Conservation (phyloP, 2,888 invertebrate genomes). For the Clepsis dumicolana region DNA sequence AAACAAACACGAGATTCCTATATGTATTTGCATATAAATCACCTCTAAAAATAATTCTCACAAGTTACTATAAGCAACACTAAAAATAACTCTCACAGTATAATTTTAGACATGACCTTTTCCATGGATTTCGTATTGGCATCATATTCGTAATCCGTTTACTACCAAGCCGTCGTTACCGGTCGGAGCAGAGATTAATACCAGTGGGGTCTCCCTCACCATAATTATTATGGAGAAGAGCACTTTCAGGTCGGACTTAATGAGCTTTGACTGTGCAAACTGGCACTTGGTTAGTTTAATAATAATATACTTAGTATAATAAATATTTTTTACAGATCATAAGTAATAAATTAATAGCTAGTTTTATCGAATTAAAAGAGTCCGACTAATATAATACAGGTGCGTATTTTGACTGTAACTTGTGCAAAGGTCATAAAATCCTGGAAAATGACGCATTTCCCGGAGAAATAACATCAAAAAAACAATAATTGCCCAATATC, state of each 20-base stretch:
- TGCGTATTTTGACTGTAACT: no score
- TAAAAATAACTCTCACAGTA: constrained; percentile 10
- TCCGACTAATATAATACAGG: no score
- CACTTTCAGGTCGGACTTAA: constrained; percentile 61
- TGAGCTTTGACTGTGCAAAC: constrained; percentile 57
- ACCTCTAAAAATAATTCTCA: neutral
- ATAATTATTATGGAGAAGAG: constrained; percentile 48
- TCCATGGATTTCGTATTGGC: constrained; percentile 53
- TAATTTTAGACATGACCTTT: constrained; percentile 56
- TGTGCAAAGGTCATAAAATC: no score
- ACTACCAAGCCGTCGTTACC: constrained; percentile 42
- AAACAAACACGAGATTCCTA: neutral
- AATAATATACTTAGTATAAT: no score
- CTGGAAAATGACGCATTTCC: neutral
- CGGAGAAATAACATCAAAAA: neutral
- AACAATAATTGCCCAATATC: constrained; percentile 3
- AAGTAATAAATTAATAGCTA: no score
- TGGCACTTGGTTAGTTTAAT: constrained; percentile 38
- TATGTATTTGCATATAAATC: neutral
- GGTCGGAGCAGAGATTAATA: constrained; percentile 45
- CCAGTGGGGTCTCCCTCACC: constrained; percentile 54
- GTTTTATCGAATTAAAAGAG: no score
- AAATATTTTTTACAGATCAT: no score
- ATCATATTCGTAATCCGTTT: constrained; percentile 45
- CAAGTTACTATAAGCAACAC: neutral